Evolutionary conservation across 2,888 invertebrate species (phyloP).

Genomic region (Aleiodes leptofemur): DNA sequence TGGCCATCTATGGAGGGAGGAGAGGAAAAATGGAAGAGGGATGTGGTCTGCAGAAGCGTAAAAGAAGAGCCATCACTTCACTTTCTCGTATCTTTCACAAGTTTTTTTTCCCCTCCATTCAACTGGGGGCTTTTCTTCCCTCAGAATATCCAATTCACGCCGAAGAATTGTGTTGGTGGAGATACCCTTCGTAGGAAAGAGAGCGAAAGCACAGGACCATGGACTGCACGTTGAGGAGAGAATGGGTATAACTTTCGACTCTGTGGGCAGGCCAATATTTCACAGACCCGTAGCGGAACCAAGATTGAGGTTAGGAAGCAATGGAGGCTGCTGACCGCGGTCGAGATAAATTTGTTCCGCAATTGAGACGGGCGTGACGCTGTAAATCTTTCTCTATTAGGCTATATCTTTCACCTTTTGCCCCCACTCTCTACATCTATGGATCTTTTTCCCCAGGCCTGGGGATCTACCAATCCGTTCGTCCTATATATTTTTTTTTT

Average conservation of each 20-base stretch:
- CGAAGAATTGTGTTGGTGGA: neutral
- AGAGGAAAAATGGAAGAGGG: constrained; percentile 27
- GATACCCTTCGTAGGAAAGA: constrained; percentile 1
- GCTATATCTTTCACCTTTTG: constrained; percentile 61
- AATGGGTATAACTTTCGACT: constrained; percentile 68
- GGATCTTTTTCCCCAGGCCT: constrained; percentile 1
- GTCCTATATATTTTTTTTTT: neutral
- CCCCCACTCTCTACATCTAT: constrained; percentile 17
- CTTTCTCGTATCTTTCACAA: constrained; percentile 29
- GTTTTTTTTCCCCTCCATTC: constrained; percentile 22
- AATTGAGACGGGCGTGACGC: constrained; percentile 72
- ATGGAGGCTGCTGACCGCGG: constrained; percentile 69
- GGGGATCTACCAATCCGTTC: neutral
- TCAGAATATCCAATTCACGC: constrained; percentile 49
- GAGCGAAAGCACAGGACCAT: constrained; percentile 2
- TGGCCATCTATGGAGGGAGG: neutral
- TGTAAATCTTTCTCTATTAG: constrained; percentile 72
- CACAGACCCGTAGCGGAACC: constrained; percentile 65
- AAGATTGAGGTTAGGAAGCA: constrained; percentile 72
- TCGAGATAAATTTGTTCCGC: constrained; percentile 74
- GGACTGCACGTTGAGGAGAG: neutral
- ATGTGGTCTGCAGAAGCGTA: constrained; percentile 21
- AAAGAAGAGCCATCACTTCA: constrained; percentile 19
- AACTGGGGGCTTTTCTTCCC: constrained; percentile 8
- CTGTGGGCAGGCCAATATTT: constrained; percentile 72